phyloP scores from a whole-genome alignment of 2,888 invertebrate genomes.

The Morpho deidamia region DNA sequence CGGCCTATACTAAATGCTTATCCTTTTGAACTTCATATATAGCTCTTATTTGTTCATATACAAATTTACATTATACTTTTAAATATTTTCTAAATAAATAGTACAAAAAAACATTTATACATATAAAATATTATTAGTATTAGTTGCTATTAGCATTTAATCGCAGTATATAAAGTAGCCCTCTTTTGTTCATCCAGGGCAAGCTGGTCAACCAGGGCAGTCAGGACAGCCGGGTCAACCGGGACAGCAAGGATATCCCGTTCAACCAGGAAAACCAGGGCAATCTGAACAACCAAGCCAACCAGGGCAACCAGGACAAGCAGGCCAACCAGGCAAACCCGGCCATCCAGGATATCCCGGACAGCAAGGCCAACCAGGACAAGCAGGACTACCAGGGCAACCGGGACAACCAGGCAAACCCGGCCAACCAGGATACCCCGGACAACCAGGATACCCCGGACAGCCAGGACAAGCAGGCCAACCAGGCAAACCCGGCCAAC shows the following conservation, averaged over 20 bases:
- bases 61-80: no score
- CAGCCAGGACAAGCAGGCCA: slow-evolving; percentile 18
- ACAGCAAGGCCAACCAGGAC: slow-evolving; percentile 16
- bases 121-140: no score
- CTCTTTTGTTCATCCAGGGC: slow-evolving; percentile 6
- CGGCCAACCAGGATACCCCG: slow-evolving; percentile 27
- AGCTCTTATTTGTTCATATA: no score
- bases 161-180: no score
- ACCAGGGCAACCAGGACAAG: slow-evolving; percentile 24
- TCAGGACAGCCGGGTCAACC: slow-evolving; percentile 27
- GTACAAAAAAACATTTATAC: no score
- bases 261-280: slow-evolving; percentile 39
- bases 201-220: slow-evolving; percentile 20
- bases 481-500: slow-evolving; percentile 17
- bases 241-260: slow-evolving; percentile 37
- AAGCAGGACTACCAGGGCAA: slow-evolving; percentile 19
- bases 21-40: no score
- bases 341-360: slow-evolving; percentile 18
- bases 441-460: slow-evolving; percentile 18
- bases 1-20: no score
- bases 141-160: no score
- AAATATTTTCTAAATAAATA: no score
- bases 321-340: slow-evolving; percentile 19
- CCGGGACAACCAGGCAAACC: slow-evolving; percentile 24
- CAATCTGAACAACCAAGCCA: slow-evolving; percentile 21